phyloP scores from a whole-genome alignment of 2,113 vertebrate genomes.

The Albula glossodonta region DNA sequence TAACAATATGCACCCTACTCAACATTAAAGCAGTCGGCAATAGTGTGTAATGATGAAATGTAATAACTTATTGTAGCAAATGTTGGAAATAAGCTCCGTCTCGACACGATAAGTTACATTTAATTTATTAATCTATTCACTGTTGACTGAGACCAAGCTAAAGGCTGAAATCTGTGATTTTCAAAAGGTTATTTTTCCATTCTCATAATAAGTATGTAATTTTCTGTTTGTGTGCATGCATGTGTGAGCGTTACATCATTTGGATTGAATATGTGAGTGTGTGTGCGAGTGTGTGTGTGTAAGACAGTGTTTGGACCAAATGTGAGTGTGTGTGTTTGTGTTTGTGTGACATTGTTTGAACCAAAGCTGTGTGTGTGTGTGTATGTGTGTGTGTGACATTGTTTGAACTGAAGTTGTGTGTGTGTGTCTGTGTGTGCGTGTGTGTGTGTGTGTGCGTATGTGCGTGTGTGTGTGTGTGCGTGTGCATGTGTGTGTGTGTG shows the following conservation, averaged over 20 bases:
- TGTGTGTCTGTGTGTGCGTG: not conserved
- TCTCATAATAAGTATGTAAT: too few species aligned
- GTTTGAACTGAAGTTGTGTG: too few species aligned
- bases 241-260: not conserved
- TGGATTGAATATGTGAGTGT: not conserved
- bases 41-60: not conserved
- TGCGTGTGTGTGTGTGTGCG: not conserved
- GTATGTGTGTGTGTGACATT: constrained; percentile 15
- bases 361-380: not conserved
- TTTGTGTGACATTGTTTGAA: too few species aligned
- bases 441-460: not conserved
- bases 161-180: too few species aligned
- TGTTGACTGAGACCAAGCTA: not conserved
- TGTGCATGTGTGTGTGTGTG: not conserved
- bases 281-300: not conserved
- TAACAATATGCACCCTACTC: not conserved
- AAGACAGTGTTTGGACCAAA: not conserved
- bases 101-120: not conserved
- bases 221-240: not conserved
- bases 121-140: not conserved
- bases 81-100: not conserved
- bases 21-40: not conserved
- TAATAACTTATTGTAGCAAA: not conserved
- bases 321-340: not conserved
- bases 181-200: too few species aligned